Conservation (phyloP, 2,797 vertebrate species). For the Tympanoctomys barrerae region DNA sequence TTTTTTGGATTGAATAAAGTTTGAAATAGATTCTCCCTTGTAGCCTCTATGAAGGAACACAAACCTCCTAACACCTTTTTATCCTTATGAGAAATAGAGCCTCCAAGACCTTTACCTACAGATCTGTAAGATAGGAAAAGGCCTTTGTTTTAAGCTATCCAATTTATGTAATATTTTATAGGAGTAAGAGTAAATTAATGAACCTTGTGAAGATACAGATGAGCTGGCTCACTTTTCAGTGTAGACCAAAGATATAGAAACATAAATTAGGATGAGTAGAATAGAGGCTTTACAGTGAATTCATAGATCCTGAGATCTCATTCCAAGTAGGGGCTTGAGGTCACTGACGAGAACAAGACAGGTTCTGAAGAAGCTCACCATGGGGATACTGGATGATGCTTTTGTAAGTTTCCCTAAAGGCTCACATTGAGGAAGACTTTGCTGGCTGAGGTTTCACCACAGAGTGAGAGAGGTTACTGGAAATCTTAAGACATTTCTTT, state of each 20-base stretch:
- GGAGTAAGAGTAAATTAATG: not conserved
- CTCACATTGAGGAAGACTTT: not conserved
- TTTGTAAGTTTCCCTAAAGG: not conserved
- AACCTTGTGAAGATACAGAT: not conserved
- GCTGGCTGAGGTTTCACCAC: not conserved
- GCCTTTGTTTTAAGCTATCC: not conserved
- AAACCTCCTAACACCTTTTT: not conserved
- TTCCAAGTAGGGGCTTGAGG: not conserved
- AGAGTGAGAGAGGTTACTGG: not conserved
- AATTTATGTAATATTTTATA: not conserved
- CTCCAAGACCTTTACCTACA: not conserved
- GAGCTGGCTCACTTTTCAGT: not conserved
- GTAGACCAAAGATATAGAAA: not conserved
- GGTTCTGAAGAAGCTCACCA: not conserved
- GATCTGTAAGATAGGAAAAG: not conserved
- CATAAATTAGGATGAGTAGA: not conserved
- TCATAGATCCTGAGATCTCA: not conserved
- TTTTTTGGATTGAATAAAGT: not conserved
- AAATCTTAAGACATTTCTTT: conserved; percentile 2
- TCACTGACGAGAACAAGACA: not conserved
- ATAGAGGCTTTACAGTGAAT: not conserved
- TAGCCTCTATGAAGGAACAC: not conserved
- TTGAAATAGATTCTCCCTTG: not conserved
- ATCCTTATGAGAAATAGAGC: not conserved
- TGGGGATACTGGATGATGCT: not conserved